Conservation (phyloP, 2,113 vertebrate species). For the Bos javanicus region DNA sequence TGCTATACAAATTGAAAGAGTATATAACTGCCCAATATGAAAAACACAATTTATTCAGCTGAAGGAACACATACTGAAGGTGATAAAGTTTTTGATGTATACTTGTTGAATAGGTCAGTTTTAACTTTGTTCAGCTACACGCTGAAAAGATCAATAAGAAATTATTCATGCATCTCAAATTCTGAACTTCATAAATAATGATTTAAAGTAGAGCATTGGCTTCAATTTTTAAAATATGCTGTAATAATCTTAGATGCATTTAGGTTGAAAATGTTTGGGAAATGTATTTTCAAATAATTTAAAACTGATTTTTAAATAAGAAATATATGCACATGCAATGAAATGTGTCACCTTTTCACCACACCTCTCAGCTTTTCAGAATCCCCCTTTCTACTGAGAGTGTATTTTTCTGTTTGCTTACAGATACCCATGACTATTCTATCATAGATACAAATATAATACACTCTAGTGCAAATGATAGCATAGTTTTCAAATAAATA, state of each 20-base stretch:
- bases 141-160: neutral
- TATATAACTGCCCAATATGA: neutral
- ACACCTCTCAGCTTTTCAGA: neutral
- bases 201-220: neutral
- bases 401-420: neutral
- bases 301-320: neutral
- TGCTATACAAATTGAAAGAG: neutral
- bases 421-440: neutral
- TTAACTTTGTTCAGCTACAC: neutral
- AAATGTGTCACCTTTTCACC: neutral
- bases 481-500: neutral
- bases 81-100: neutral
- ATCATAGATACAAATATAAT: neutral
- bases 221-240: neutral
- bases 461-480: neutral
- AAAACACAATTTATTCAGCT: neutral
- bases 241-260: neutral
- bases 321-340: neutral
- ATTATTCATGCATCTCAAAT: neutral
- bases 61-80: neutral
- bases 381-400: neutral
- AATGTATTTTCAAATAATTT: neutral
- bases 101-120: neutral
- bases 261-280: neutral
- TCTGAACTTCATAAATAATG: constrained; percentile 8